Evolutionary conservation across 2,888 invertebrate species (phyloP), one percentile per base, ranked within the genome.

Genomic region (Diploptera punctata): DNA sequence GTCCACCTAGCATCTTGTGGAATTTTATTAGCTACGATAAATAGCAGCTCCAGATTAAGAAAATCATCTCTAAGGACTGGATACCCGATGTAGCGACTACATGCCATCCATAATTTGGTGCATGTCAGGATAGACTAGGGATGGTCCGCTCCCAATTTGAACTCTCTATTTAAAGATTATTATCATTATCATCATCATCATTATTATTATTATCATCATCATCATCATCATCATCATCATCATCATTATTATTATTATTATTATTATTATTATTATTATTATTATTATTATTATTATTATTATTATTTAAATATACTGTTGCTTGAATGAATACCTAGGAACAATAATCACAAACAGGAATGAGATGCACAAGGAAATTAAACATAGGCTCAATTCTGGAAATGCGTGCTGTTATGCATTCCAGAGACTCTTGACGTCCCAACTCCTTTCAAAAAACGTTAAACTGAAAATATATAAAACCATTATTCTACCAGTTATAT

Each of bases 141-240:
- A 38, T 38, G 38, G 7, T 9, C 13, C 38, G 13, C 38, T 5
- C 5, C 5, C 38, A 38, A 9, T 38, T 9, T 13, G 38, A 13
- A 38, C 13, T 38, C 38, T 13, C 49, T n/a, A n/a, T 49, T 13
- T 49, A 7, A 49, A 5, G 7, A n/a, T 18, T n/a, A n/a, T n/a
- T n/a, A n/a, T 49, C 49, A 49, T n/a, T 5, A 49, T n/a, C 16
- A 49, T n/a, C 49, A 49, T n/a, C n/a, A 49, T n/a, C 49, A 49
- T n/a, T n/a, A 18, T n/a, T 5, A 49, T 18, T n/a, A 49, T n/a
- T n/a, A 18, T n/a, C 49, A 49, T 18, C n/a, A 49, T n/a, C 16
- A 49, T n/a, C 49, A 18, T n/a, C 49, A 49, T n/a, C n/a, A 49
- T n/a, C 16, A 49, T n/a, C 49, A 18, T n/a, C 49, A 49, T n/a